phyloP scores from a whole-genome alignment of 2,797 vertebrate genomes.

The Dallia pectoralis region DNA sequence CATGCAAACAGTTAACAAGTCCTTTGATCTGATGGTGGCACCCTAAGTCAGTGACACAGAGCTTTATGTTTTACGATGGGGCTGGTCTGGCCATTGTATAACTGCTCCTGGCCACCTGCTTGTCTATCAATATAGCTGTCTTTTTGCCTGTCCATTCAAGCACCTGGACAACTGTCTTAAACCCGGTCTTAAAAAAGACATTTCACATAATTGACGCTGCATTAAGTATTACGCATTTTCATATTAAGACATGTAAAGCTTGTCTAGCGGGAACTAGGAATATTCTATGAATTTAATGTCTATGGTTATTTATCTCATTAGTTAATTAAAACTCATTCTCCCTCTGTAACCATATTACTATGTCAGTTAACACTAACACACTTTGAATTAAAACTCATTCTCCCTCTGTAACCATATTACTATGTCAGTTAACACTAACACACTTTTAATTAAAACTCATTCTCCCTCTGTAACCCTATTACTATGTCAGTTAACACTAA shows the following conservation, averaged over 20 bases:
- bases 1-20: slow-evolving; percentile 88
- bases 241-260: not conserved
- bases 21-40: slow-evolving; percentile 92
- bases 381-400: too few relatives aligned
- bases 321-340: too few relatives aligned
- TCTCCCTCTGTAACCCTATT: not conserved
- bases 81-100: slow-evolving; percentile 85
- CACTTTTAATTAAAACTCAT: too few relatives aligned
- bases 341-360: too few relatives aligned
- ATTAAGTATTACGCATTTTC: slow-evolving; percentile 29
- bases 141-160: slow-evolving; percentile 7
- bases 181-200: not conserved
- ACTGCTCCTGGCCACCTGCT: not conserved
- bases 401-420: too few relatives aligned
- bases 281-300: not conserved
- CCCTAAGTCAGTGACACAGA: slow-evolving; percentile 97
- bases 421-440: slow-evolving; percentile 6
- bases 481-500: slow-evolving; percentile 24
- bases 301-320: not conserved
- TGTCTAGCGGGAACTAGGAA: not conserved
- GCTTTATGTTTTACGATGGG: slow-evolving; percentile 95
- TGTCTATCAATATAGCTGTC: not conserved
- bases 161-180: not conserved
- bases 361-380: slow-evolving; percentile 6
- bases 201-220: not conserved